Base-by-base conservation (phyloP, 2,797 vertebrate genomes). In the Gymnothorax javanicus region DNA sequence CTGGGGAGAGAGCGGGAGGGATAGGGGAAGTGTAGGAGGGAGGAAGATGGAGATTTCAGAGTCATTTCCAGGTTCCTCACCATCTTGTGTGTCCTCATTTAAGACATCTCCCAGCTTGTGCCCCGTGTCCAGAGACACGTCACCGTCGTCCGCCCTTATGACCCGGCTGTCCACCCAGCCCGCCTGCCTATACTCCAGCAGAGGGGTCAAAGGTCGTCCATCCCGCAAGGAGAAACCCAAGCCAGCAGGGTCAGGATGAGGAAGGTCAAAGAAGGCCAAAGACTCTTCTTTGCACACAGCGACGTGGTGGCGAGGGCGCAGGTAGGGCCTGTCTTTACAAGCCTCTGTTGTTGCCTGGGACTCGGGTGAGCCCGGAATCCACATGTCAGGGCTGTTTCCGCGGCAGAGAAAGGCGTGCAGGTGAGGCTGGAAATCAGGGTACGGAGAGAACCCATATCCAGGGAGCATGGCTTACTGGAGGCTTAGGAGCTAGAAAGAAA, bases 241-340 rank as follows among this genome's bases (percentile, higher is more conserved):
- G 87, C 91, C 85, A 86, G 94, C 94, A 50, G 92, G 88, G 25
- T 92, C 94, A 77, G 95, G 85, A 20, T 93, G 89, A 27, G 94
- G 95, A 20, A 97, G 91, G 91, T 96, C 96, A 7, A 93, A 95
- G 84, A 98, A 97, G 83, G 97, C 95, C 90, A 97, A 89, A 0
- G 96, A 97, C 89, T 98, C 97, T 92, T 97, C 95, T 90, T 97
- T 96, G 91, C 97, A 97, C 88, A 97, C 96, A 0, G 97, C 97
- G 1, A 97, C 93, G 13, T 97, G 95, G 89, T 93, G 94, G 91
- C 94, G 95, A 87, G 93, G 90, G 62, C 88, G 91, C 81, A 96
- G 89, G 85, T 96, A 93, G 64, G 95, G 92, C 85, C 94, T 85
- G 87, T 94, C 91, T 73, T 95, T 94, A 57, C 91, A 93, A 88